A percentile compares a stretch with the other conserved stretches of the same genome.
phyloP scores from a whole-genome alignment of 1,140 invertebrate species.

The Papilio helenus region DNA sequence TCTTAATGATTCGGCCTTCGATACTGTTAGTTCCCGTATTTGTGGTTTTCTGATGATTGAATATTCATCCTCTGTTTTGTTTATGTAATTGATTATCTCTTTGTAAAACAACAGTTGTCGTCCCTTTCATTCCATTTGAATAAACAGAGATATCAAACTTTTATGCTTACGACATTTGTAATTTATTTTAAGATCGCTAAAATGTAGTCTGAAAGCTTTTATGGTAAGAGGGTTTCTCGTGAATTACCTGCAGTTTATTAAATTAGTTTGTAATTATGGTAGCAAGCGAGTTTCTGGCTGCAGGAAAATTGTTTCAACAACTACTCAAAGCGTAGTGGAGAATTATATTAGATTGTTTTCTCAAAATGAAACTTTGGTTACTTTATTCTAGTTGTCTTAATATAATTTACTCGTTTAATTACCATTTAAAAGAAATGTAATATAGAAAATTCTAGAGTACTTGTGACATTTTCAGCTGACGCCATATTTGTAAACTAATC shows the following conservation, averaged over 20 bases:
- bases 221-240: not conserved
- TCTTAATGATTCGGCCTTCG: slow-evolving; percentile 13
- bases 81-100: not conserved
- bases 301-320: not conserved
- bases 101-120: not conserved
- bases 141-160: not conserved
- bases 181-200: not conserved
- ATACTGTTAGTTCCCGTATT: slow-evolving; percentile 14
- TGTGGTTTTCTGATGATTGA: not conserved
- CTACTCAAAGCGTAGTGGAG: not conserved
- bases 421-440: not conserved
- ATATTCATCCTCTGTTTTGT: not conserved
- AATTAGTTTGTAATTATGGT: not conserved
- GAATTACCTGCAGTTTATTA: not conserved
- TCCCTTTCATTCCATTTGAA: not conserved
- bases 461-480: slow-evolving; percentile 37
- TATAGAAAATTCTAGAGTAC: not conserved
- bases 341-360: not conserved
- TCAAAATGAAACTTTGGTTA: not conserved
- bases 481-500: slow-evolving; percentile 34
- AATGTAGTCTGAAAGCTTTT: not conserved
- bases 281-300: not conserved
- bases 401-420: not conserved
- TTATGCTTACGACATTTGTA: not conserved
- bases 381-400: not conserved